phyloP scores from a whole-genome alignment of 2,888 invertebrate genomes.

The Rhagonycha fulva region DNA sequence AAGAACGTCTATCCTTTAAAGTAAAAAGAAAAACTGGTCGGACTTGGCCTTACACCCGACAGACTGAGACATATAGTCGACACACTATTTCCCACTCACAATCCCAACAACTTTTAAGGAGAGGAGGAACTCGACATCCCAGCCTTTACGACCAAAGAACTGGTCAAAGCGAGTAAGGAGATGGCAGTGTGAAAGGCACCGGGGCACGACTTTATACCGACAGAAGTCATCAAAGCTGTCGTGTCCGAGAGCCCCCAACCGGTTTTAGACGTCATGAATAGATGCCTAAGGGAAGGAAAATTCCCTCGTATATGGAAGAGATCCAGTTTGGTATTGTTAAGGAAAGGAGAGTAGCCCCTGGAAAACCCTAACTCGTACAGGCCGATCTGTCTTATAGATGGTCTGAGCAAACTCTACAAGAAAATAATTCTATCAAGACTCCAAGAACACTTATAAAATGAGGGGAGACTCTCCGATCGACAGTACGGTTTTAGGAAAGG shows the following conservation, averaged over 20 bases:
- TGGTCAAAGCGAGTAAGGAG: too few species aligned
- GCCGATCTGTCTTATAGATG: conserved; percentile 11
- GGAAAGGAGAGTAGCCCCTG: not conserved
- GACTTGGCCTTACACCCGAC: too few species aligned
- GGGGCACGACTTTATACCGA: not conserved
- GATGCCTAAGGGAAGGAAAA: not conserved
- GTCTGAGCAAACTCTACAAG: conserved; percentile 6
- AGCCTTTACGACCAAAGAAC: not conserved
- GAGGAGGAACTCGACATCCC: not conserved
- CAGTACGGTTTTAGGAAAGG: conserved; percentile 12
- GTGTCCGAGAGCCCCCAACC: not conserved
- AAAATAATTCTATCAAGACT: conserved; percentile 2
- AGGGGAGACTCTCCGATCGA: not conserved
- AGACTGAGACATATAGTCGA: too few species aligned
- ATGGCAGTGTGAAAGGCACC: not conserved
- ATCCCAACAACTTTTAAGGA: too few species aligned
- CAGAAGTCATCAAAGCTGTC: not conserved
- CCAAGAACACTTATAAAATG: not conserved
- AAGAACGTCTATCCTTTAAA: too few species aligned
- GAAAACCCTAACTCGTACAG: not conserved
- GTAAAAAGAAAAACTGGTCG: too few species aligned
- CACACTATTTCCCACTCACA: too few species aligned
- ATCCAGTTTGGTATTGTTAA: not conserved
- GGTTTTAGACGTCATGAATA: not conserved
- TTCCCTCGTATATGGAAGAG: conserved; percentile 6